Evolutionary conservation across 2,888 invertebrate species (phyloP).

Genomic region (Lysandra coridon): DNA sequence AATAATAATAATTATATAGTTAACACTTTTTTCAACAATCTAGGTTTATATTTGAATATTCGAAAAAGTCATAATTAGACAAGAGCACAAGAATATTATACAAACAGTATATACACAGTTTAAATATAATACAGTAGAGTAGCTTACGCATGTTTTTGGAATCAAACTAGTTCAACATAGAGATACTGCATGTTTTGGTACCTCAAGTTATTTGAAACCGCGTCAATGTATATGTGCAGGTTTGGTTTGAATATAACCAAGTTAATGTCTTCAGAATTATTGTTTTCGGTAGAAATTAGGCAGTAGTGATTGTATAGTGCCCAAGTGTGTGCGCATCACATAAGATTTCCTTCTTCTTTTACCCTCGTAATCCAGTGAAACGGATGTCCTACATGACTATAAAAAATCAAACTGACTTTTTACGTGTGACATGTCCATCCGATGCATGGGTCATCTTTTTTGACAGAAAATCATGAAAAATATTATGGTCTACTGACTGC

Average conservation of each 20-base stretch:
- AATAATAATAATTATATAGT: not conserved
- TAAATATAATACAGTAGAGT: not conserved
- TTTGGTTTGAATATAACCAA: not conserved
- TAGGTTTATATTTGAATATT: constrained; percentile 15
- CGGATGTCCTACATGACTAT: no score
- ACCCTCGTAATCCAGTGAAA: not conserved
- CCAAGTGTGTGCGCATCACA: not conserved
- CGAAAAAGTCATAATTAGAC: not conserved
- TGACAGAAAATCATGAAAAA: not conserved
- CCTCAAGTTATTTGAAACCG: not conserved
- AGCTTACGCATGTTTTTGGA: not conserved
- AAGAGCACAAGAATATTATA: not conserved
- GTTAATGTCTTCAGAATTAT: not conserved
- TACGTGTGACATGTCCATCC: not conserved
- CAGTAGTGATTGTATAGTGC: not conserved
- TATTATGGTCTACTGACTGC: not conserved
- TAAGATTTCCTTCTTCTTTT: not conserved
- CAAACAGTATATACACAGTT: not conserved
- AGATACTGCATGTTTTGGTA: not conserved
- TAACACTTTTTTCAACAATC: constrained; percentile 3
- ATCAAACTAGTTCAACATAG: not conserved
- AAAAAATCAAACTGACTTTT: not conserved
- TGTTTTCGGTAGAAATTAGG: not conserved
- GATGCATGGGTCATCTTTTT: not conserved
- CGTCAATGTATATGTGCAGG: not conserved